Evolutionary conservation across 2,797 vertebrate genomes (phyloP).

Genomic region (Thamnophis elegans): DNA sequence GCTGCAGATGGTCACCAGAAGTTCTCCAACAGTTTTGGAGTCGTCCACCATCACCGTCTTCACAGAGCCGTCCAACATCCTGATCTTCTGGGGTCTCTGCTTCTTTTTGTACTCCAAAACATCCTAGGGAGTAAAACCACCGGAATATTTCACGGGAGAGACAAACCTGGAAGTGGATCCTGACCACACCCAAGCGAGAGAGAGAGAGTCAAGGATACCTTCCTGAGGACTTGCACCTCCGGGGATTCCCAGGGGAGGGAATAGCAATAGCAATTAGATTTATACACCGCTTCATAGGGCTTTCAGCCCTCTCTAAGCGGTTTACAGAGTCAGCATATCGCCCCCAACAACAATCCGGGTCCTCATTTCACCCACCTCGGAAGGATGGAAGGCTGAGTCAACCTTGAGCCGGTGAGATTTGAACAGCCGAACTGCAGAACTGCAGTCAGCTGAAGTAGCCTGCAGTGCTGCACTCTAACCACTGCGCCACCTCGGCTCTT

Average conservation of each 20-base stretch:
- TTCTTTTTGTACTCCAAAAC: slow-evolving; percentile 98
- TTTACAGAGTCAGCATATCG: too few species aligned
- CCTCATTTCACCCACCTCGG: too few species aligned
- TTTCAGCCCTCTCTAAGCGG: too few species aligned
- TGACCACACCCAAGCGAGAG: background rate
- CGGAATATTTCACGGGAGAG: background rate
- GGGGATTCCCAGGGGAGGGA: background rate
- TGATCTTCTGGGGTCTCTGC: slow-evolving; percentile 95
- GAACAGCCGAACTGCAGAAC: too few species aligned
- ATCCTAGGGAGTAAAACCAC: slow-evolving; percentile 77
- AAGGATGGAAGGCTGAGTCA: too few species aligned
- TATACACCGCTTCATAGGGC: too few species aligned
- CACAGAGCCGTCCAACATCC: slow-evolving; percentile 95
- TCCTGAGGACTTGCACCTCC: background rate
- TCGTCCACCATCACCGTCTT: slow-evolving; percentile 99
- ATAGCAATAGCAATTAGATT: too few species aligned
- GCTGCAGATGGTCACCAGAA: slow-evolving; percentile 97
- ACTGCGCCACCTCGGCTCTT: too few species aligned
- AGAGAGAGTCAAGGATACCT: background rate
- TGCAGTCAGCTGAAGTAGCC: too few species aligned
- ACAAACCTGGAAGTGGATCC: background rate
- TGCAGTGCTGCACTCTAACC: too few species aligned
- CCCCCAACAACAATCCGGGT: too few species aligned
- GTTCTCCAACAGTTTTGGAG: slow-evolving; percentile 96
- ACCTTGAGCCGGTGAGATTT: too few species aligned